phyloP scores from a whole-genome alignment of 2,113 vertebrate genomes.

The Halcyon senegalensis region DNA sequence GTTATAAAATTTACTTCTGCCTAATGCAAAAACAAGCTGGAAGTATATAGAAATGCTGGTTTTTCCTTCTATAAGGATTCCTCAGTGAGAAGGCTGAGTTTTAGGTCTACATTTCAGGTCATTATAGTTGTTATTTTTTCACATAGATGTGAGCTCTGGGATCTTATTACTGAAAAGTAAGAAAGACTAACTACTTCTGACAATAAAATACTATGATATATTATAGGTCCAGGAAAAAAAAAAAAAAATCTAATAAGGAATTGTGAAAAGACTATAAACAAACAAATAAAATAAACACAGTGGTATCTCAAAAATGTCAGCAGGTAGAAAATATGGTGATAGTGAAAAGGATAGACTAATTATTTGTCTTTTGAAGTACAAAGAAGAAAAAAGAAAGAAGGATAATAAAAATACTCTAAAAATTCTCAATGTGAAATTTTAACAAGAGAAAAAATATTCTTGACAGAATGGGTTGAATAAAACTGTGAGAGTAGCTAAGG shows the following conservation, averaged over 20 bases:
- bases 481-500: background rate
- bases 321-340: background rate
- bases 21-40: background rate
- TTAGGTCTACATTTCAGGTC: background rate
- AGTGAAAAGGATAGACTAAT: background rate
- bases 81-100: background rate
- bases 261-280: background rate
- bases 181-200: background rate
- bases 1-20: background rate
- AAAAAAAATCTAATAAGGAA: background rate
- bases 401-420: background rate
- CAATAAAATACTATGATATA: background rate
- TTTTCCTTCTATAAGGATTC: background rate
- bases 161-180: slow-evolving; percentile 5
- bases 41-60: background rate
- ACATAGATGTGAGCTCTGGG: background rate
- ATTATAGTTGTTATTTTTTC: background rate
- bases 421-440: background rate
- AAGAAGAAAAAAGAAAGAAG: background rate
- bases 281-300: background rate
- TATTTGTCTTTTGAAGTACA: background rate
- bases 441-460: background rate
- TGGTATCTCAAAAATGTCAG: background rate
- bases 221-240: background rate
- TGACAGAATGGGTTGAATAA: background rate